Base-by-base conservation (phyloP, 2,888 invertebrate genomes). In the Tipula helvola region DNA sequence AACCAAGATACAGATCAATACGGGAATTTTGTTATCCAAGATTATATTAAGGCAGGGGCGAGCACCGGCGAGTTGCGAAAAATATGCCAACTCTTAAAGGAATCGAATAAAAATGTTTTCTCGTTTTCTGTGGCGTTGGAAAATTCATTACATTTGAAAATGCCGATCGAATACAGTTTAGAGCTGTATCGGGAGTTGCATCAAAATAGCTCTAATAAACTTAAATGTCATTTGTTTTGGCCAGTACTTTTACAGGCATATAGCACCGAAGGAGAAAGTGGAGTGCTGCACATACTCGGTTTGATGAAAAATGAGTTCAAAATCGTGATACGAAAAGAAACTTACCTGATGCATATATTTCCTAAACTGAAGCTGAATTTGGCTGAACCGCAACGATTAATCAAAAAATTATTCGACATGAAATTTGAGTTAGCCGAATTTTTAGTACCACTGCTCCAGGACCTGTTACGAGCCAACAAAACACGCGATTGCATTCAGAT, bases 201-300 rank as follows among this genome's bases (percentile, higher is more conserved):
- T 86, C 86, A 88, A 2, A 71, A 10, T 28, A 71, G 71, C 13
- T 28, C 28, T 3, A 71, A 71, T 71, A 10, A 5, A 3, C 86
- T 91, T 86, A 91, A 94, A 16, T 92, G 94, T 0, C 95, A 95
- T 88, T 95, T 93, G 89, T 95, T 95, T 89, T 95, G 95, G 95
- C 94, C 95, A 0, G 90, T 95, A 86, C 87, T 95, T 85, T 86
- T 94, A 28, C 91, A 92, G 1, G 91, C 91, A 8, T 92, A 92
- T 0, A 92, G 91, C 86, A 90, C 90, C 36, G 91, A 92, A 87
- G 94, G 94, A 0, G 94, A 95, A 87, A 87, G 87, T 0, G 92
- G 91, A 0, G 90, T 95, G 87, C 91, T 94, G 88, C 92, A 92
- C 44, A 91, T 93, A 0, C 88, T 95, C 1, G 89, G 91, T 85